Conservation (phyloP, 2,113 vertebrate species). For the Ia io region DNA sequence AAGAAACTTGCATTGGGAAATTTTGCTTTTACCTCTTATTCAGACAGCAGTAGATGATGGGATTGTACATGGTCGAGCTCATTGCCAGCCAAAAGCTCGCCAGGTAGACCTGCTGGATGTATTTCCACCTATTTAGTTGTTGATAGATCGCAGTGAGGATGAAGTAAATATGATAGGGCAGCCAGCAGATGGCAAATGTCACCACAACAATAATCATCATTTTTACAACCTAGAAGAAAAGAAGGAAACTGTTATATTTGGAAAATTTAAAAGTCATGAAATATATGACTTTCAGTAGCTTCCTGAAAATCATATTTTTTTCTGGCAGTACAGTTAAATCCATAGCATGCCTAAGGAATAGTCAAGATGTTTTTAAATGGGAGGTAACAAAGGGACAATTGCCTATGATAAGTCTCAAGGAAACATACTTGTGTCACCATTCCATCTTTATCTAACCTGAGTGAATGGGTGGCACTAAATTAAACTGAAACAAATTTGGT, state of each 20-base stretch:
- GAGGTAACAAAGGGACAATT: not conserved
- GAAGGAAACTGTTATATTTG: constrained; percentile 16
- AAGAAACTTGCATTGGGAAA: not conserved
- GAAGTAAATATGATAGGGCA: constrained; percentile 97
- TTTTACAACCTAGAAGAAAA: constrained; percentile 92
- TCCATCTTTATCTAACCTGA: not conserved
- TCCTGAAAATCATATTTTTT: not conserved
- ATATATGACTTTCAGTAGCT: not conserved
- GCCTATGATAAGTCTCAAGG: not conserved
- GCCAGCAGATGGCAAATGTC: constrained; percentile 97
- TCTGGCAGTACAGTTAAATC: not conserved
- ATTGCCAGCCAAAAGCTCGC: constrained; percentile 97
- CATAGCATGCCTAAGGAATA: not conserved
- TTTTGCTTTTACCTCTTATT: constrained; percentile 91
- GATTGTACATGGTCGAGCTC: constrained; percentile 99
- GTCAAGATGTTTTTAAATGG: not conserved
- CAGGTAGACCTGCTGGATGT: constrained; percentile 97
- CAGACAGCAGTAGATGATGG: constrained; percentile 98
- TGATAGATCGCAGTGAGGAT: constrained; percentile 91
- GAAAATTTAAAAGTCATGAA: not conserved
- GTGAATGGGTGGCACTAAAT: not conserved
- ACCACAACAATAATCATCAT: constrained; percentile 99
- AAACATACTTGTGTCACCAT: not conserved
- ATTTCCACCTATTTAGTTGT: constrained; percentile 89
- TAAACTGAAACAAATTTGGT: not conserved